Conservation (phyloP, 2,797 vertebrate genomes). For the Botia almorhae region DNA sequence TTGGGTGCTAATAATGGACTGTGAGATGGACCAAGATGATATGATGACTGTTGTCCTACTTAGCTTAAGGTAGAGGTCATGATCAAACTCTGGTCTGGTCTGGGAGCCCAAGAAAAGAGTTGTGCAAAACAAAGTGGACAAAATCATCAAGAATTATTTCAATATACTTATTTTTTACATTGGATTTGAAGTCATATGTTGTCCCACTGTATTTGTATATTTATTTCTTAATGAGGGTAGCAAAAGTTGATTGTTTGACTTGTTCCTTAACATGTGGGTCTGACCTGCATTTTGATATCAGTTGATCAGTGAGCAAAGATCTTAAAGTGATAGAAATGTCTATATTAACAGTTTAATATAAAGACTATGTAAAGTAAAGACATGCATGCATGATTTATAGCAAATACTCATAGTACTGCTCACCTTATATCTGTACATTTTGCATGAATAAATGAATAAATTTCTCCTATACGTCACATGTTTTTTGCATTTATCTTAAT, state of each 20-base stretch:
- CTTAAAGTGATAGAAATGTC: slow-evolving; percentile 31
- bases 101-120: background rate
- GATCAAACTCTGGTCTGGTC: slow-evolving; percentile 26
- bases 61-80: slow-evolving; percentile 41
- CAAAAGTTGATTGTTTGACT: slow-evolving; percentile 59
- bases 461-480: slow-evolving; percentile 57
- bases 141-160: slow-evolving; percentile 37
- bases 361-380: too few relatives aligned
- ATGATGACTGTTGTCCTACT: slow-evolving; percentile 60
- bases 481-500: slow-evolving; percentile 47
- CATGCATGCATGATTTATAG: slow-evolving; percentile 49
- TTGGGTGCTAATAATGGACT: slow-evolving; percentile 81
- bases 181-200: slow-evolving; percentile 62
- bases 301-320: slow-evolving; percentile 14
- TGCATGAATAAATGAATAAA: slow-evolving; percentile 76
- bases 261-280: slow-evolving; percentile 24
- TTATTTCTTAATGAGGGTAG: slow-evolving; percentile 62
- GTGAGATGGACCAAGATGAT: slow-evolving; percentile 26
- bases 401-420: slow-evolving; percentile 56
- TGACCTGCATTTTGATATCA: slow-evolving; percentile 24
- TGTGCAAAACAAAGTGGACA: slow-evolving; percentile 32
- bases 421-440: slow-evolving; percentile 67
- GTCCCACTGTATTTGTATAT: slow-evolving; percentile 61
- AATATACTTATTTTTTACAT: slow-evolving; percentile 36
- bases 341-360: slow-evolving; percentile 35